Evolutionary conservation across 2,113 vertebrate genomes (phyloP).

Genomic region (Caranx melampygus): DNA sequence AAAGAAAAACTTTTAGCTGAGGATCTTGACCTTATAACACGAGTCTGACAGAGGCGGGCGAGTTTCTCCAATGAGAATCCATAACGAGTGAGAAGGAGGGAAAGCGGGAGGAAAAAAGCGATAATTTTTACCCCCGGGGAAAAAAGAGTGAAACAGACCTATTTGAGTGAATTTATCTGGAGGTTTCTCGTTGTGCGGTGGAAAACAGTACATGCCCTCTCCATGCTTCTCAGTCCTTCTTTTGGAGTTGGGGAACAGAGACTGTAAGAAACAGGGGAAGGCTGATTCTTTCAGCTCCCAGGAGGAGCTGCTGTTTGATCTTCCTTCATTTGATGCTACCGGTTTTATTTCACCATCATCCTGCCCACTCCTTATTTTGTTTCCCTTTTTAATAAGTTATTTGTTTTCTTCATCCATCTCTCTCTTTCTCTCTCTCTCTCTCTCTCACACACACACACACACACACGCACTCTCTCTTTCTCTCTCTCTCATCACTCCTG

Average conservation of each 20-base stretch:
- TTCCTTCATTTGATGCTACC: slow-evolving; percentile 41
- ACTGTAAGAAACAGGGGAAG: slow-evolving; percentile 33
- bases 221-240: slow-evolving; percentile 28
- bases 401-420: neutral
- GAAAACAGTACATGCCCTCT: slow-evolving; percentile 34
- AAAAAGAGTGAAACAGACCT: slow-evolving; percentile 46
- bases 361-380: slow-evolving; percentile 29
- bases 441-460: neutral
- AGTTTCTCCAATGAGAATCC: slow-evolving; percentile 61
- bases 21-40: slow-evolving; percentile 68
- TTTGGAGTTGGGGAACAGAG: slow-evolving; percentile 21
- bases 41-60: slow-evolving; percentile 48
- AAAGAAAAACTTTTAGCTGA: slow-evolving; percentile 68
- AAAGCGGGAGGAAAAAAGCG: slow-evolving; percentile 28
- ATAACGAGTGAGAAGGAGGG: slow-evolving; percentile 46
- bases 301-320: slow-evolving; percentile 39
- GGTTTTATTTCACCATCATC: slow-evolving; percentile 40
- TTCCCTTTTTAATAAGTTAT: slow-evolving; percentile 24
- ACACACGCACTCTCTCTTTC: neutral
- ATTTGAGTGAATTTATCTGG: slow-evolving; percentile 48
- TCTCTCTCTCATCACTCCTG: neutral
- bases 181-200: slow-evolving; percentile 42
- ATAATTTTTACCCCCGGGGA: slow-evolving; percentile 55
- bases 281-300: slow-evolving; percentile 40
- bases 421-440: neutral